Evolutionary conservation across 2,797 vertebrate genomes (phyloP).

Genomic region (Mustela erminea): DNA sequence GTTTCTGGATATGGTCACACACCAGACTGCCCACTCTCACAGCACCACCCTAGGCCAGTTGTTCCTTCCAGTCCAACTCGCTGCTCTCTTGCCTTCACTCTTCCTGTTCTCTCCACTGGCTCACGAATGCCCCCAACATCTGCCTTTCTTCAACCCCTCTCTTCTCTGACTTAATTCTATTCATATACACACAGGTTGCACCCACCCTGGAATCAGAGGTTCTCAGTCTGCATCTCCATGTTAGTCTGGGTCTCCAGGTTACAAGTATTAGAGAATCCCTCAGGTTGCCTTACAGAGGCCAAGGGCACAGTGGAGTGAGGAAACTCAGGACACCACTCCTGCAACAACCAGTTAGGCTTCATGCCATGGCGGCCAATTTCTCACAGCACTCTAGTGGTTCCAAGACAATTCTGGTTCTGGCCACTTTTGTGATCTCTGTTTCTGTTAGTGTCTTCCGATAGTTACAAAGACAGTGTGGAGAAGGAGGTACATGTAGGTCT

Average conservation of each 20-base stretch:
- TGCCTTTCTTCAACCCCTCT: background rate
- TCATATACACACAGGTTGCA: background rate
- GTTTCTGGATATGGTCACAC: no score
- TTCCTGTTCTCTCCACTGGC: background rate
- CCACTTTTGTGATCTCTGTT: background rate
- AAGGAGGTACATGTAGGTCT: background rate
- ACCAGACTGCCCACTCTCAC: no score
- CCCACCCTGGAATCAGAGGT: background rate
- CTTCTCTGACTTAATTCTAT: background rate
- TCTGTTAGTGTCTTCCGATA: background rate
- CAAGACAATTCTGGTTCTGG: background rate
- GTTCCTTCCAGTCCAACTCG: background rate
- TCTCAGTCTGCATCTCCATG: background rate
- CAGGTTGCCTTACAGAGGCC: background rate
- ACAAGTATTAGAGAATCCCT: background rate
- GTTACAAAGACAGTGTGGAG: background rate
- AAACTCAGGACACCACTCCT: background rate
- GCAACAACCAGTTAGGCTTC: background rate
- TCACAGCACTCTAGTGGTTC: background rate
- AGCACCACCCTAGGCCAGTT: background rate
- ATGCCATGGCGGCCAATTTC: background rate
- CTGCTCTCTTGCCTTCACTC: background rate
- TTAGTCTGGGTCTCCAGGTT: background rate
- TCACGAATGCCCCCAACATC: background rate
- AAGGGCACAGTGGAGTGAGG: background rate